Base-by-base conservation (phyloP, 2,888 invertebrate genomes). In the Cyrtodaria siliqua region DNA sequence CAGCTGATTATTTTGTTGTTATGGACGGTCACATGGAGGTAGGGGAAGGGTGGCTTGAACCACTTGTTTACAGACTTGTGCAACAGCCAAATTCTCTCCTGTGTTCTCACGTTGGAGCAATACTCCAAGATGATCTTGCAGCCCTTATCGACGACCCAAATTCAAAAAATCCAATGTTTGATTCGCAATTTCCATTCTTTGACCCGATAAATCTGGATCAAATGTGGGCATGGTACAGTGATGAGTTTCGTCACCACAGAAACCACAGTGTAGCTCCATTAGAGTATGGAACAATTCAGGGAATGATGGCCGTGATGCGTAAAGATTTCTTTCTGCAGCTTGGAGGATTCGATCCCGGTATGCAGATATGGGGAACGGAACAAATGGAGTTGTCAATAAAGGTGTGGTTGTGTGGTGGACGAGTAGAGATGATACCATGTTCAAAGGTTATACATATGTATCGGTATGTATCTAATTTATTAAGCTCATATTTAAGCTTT, bases 391-490 rank as follows among this genome's bases (percentile, higher is more conserved):
- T 80, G 47, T 79, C 77, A 2, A 52, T 75, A 6, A 79, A 83
- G 61, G 69, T 81, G 1, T 83, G 83, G 80, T 52, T 74, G 49
- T 84, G 84, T 68, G 84, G 84, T 0, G 84, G 80, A 16, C 63
- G 57, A 14, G 76, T 84, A 8, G 76, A 80, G 61, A 74, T 79
- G 74, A 20, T 80, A n/a, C 84, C 80, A 0, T 84, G 84, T 53
- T 84, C 82, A 0, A 73, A 68, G 33, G 69, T 78, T 6, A 82
- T 73, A 1, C 84, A 84, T 56, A 9, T 84, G 40, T 84, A 84
- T 62, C 53, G 80, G 67, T 67, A 44, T n/a, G n/a, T n/a, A n/a
- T n/a, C n/a, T n/a, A n/a, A n/a, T n/a, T n/a, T n/a, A n/a, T n/a
- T n/a, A n/a, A n/a, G n/a, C n/a, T n/a, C n/a, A n/a, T n/a, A n/a